Conservation (phyloP, 2,888 invertebrate species). For the Aromia moschata region DNA sequence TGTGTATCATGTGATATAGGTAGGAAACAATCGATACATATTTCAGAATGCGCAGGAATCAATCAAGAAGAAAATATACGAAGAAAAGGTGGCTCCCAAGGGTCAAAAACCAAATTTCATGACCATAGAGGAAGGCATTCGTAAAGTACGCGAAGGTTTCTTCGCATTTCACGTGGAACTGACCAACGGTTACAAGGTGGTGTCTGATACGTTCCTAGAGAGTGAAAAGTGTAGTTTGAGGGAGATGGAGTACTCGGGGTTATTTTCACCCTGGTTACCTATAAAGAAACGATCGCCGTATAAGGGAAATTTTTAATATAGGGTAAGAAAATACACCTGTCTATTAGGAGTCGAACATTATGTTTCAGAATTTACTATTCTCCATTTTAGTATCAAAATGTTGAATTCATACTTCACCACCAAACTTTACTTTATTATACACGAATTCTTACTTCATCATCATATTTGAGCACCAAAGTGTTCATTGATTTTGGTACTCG, state of each 20-base stretch:
- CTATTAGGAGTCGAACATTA: no score
- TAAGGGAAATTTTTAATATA: neutral
- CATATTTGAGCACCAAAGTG: no score
- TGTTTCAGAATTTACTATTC: no score
- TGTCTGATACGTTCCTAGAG: conserved; percentile 75
- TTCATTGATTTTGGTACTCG: no score
- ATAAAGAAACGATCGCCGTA: neutral
- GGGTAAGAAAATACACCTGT: no score
- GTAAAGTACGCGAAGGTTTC: conserved; percentile 67
- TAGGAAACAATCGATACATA: no score
- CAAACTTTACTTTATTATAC: no score
- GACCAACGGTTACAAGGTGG: conserved; percentile 71
- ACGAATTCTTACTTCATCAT: no score
- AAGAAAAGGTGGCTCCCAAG: conserved; percentile 3
- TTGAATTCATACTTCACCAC: no score
- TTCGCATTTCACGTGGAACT: conserved; percentile 75
- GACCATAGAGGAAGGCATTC: conserved; percentile 68
- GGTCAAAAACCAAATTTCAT: conserved; percentile 67
- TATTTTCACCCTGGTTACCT: neutral
- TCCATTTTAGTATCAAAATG: no score
- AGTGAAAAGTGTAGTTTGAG: conserved; percentile 71
- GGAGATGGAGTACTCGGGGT: neutral
- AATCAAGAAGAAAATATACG: conserved; percentile 48
- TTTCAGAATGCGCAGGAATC: neutral
- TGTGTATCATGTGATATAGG: no score